Evolutionary conservation across 1,140 invertebrate species (phyloP).

Genomic region (Microplitis mediator): DNA sequence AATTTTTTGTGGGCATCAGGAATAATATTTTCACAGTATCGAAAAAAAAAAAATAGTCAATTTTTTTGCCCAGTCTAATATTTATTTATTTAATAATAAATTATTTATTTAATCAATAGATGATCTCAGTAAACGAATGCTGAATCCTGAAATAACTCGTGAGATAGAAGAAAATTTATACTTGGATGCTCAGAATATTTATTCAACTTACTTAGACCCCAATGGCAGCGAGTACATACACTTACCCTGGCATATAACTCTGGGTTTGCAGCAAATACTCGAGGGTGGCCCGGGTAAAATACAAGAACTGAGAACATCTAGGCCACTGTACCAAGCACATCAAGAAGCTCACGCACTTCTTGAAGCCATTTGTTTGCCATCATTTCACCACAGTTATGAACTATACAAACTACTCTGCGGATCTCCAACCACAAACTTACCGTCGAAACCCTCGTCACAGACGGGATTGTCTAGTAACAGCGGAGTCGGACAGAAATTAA

Average conservation of each 20-base stretch:
- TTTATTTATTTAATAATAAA: too few species aligned
- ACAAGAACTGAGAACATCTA: conserved; percentile 77
- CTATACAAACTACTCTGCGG: conserved; percentile 75
- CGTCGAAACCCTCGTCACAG: conserved; percentile 55
- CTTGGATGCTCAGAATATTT: conserved; percentile 73
- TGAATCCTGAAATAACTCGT: conserved; percentile 77
- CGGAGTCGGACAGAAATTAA: conserved; percentile 41
- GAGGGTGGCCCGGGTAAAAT: conserved; percentile 70
- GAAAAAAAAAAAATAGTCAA: too few species aligned
- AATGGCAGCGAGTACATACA: conserved; percentile 71
- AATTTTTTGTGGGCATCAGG: too few species aligned
- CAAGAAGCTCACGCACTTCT: conserved; percentile 79
- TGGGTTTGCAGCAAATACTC: conserved; percentile 71
- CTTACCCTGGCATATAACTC: conserved; percentile 69
- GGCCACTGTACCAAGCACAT: conserved; percentile 81
- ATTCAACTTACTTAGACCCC: conserved; percentile 71
- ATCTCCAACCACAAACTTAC: conserved; percentile 45
- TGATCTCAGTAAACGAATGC: conserved; percentile 79
- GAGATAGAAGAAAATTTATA: conserved; percentile 73
- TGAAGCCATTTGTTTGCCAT: conserved; percentile 76
- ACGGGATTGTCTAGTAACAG: conserved; percentile 23
- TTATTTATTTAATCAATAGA: conserved; percentile 60
- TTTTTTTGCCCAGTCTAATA: too few species aligned
- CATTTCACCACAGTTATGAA: conserved; percentile 84
- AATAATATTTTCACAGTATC: too few species aligned